Evolutionary conservation across 2,888 invertebrate genomes (phyloP), one percentile per base, ranked within the genome.

Genomic region (Oscheius sp.): DNA sequence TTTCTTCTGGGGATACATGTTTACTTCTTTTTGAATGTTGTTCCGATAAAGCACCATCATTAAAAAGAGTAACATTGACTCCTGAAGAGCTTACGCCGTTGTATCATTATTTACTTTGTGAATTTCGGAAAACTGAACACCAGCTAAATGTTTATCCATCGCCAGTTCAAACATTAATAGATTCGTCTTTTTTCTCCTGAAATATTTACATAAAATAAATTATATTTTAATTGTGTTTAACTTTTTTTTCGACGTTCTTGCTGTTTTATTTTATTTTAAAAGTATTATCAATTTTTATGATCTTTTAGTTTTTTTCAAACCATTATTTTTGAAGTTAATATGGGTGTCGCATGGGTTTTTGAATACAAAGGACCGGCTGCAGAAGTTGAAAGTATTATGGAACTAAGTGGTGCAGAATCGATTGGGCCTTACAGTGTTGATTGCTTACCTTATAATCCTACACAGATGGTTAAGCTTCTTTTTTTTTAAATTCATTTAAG

Each of bases 311-410:
- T 41, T 41, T 41, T 12, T 47, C 47, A 47, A 3, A 22, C 20
- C 5, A 44, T 14, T 17, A 44, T 44, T 14, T 6, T 8, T 6
- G 8, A 5, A 56, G n/a, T 17, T n/a, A 51, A 30, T 20, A 79
- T 79, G 79, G 77, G 77, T 33, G 77, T 79, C 6, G 61, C 74
- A 45, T 76, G 79, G 78, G 75, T 80, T 1, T 71, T 80, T 62
- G 76, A 77, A 45, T 56, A 66, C 22, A 68, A 75, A 49, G 68
- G 69, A 20, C 56, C 65, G 1, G 68, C 69, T 9, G 66, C 62
- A 51, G 66, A 69, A 22, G 64, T 75, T 28, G 74, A 75, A 54
- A 44, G 74, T 17, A 26, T 69, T 9, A 41, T 78, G 47, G 71
- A 77, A 61, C 22, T 12, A 30, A 22, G 64, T 28, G 67, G 75